Evolutionary conservation across 2,113 vertebrate genomes (phyloP), one percentile per base, ranked within the genome.

Genomic region (Gulo gulo): DNA sequence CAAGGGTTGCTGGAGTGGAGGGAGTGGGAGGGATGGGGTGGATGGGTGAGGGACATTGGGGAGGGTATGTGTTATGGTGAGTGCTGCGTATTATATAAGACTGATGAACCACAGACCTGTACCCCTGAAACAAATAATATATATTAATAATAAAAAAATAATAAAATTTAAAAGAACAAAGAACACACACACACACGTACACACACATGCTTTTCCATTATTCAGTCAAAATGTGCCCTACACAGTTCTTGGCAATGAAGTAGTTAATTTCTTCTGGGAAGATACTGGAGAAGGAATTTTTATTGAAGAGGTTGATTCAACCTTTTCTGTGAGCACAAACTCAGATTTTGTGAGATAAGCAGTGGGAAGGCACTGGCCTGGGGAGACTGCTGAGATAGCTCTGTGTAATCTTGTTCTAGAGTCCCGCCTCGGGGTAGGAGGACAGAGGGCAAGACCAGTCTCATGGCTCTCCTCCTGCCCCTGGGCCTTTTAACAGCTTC

Each of bases 341-440:
- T 96, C 93, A 93, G 96, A 94, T 98, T 98, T 81, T 42, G 84
- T 94, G 95, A 97, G 86, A 94, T 84, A 94, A 96, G 81, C 20
- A 67, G 78, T 96, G 90, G 50, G 95, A 93, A 86, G 29, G 34
- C 45, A 42, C 24, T 95, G 87, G 91, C 61, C 52, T 24, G 74
- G 94, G 76, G 63, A 91, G 84, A 88, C 90, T 59, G 36, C 50
- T 50, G 20, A 36, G 61, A 39, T 42, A 15, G 89, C 97, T 86
- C 94, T 97, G 34, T 67, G 83, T 45, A 91, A 97, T 57, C 80
- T 93, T 82, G 91, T 67, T 23, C 88, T 14, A 50, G 87, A 95
- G 18, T 5, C 73, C 3, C 78, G n/a, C 83, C 79, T 2, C 24
- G 20, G 76, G 85, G 93, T 65, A 95, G 34, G 39, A 90, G 47